phyloP scores from a whole-genome alignment of 2,888 invertebrate genomes.

The Pomacea canaliculata region DNA sequence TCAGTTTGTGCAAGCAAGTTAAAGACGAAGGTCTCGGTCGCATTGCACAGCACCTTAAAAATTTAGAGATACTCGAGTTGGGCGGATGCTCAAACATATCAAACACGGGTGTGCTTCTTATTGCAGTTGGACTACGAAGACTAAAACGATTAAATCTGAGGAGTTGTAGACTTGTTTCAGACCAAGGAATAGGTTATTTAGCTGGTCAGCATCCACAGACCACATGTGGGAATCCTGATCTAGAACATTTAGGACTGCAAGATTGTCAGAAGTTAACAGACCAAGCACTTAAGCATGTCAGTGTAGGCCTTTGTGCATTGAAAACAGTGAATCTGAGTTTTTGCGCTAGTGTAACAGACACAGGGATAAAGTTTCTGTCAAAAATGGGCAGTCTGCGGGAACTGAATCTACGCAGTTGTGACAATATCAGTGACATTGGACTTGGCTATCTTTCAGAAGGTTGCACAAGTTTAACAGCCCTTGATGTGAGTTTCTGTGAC shows the following conservation, averaged over 20 bases:
- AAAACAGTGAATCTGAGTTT: conserved; percentile 92
- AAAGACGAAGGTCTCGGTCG: conserved; percentile 89
- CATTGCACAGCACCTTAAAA: conserved; percentile 86
- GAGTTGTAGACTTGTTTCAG: conserved; percentile 93
- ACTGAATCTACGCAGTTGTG: conserved; percentile 90
- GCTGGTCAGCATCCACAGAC: conserved; percentile 73
- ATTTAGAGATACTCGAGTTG: conserved; percentile 87
- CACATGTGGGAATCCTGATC: conserved; percentile 74
- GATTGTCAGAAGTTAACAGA: conserved; percentile 95
- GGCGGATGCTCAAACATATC: conserved; percentile 94
- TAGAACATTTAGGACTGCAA: conserved; percentile 90
- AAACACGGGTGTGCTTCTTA: conserved; percentile 86
- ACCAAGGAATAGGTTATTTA: conserved; percentile 89
- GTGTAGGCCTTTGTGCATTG: conserved; percentile 82
- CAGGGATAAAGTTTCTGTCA: conserved; percentile 88
- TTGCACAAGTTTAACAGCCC: conserved; percentile 80
- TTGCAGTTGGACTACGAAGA: conserved; percentile 89
- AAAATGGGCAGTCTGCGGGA: conserved; percentile 86
- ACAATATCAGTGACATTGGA: conserved; percentile 92
- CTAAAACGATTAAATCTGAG: conserved; percentile 87
- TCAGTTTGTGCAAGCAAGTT: conserved; percentile 94
- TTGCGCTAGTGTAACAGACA: conserved; percentile 94
- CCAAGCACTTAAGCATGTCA: conserved; percentile 87
- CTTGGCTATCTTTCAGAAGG: conserved; percentile 93
- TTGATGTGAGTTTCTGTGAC: conserved; percentile 96